Evolutionary conservation across 2,888 invertebrate species (phyloP).

Genomic region (Caenorhabditis zanzibari): DNA sequence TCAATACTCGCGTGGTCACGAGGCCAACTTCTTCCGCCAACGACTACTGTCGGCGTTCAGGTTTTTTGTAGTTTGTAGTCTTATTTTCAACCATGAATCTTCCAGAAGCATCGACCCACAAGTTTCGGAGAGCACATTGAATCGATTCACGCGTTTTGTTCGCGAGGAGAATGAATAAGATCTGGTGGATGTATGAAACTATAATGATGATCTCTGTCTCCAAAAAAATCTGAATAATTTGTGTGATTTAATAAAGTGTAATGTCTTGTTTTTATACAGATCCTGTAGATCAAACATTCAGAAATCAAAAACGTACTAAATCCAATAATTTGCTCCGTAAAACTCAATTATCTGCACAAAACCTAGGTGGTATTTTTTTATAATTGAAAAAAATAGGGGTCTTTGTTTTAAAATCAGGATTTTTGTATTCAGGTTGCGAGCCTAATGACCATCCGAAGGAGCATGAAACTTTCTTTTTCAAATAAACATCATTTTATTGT

Average conservation of each 20-base stretch:
- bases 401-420: too few species aligned
- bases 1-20: constrained; percentile 64
- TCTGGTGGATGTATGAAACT: background rate
- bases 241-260: constrained; percentile 49
- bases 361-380: background rate
- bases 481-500: too few species aligned
- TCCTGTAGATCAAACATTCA: background rate
- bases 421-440: too few species aligned
- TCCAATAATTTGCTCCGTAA: background rate
- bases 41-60: constrained; percentile 68
- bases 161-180: constrained; percentile 36
- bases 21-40: constrained; percentile 69
- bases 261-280: constrained; percentile 20
- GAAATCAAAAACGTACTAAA: background rate
- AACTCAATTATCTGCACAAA: constrained; percentile 1
- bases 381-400: background rate
- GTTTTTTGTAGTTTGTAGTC: constrained; percentile 27
- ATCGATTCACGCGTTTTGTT: constrained; percentile 60
- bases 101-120: constrained; percentile 63
- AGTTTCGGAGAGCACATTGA: constrained; percentile 61
- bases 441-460: too few species aligned
- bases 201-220: constrained; percentile 24
- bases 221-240: constrained; percentile 1
- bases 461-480: too few species aligned
- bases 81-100: background rate